These are phyloP conservation scores for Silurus asotus DNA, from an alignment of 2,113 vertebrate genomes.

Conservation along the genomic window DNA sequence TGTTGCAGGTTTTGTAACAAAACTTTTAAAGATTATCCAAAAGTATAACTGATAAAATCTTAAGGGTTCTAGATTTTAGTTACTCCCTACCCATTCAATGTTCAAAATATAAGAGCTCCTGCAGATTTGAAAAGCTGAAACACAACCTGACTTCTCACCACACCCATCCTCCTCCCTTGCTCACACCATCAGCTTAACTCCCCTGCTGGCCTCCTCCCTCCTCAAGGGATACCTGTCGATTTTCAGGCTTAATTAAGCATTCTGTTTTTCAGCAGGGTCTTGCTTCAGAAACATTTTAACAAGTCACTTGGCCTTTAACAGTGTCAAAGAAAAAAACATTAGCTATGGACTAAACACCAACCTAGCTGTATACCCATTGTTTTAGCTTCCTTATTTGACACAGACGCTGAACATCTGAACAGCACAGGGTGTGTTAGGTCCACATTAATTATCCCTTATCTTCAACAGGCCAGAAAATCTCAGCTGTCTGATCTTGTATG, in stretches of 20 bases:
- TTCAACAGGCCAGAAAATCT: not conserved
- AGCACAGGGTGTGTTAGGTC: not conserved
- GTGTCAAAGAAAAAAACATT: not conserved
- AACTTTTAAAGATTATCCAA: not conserved
- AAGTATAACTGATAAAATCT: not conserved
- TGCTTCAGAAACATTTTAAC: not conserved
- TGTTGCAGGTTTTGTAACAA: not conserved
- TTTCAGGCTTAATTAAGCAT: not conserved
- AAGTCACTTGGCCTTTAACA: not conserved
- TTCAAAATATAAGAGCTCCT: not conserved
- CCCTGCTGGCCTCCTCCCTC: not conserved
- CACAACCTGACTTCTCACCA: not conserved
- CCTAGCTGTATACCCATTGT: not conserved
- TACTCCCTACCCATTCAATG: not conserved
- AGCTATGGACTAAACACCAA: not conserved
- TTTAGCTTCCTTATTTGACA: not conserved
- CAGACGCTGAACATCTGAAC: not conserved
- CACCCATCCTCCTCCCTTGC: not conserved
- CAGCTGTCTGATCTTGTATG: not conserved
- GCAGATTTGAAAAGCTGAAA: constrained; percentile 6
- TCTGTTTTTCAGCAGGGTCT: not conserved
- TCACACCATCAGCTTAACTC: not conserved
- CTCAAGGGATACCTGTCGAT: not conserved
- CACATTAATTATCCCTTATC: not conserved
- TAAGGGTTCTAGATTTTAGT: not conserved